phyloP scores from a whole-genome alignment of 1,140 invertebrate species.

The Liolophura sinensis region DNA sequence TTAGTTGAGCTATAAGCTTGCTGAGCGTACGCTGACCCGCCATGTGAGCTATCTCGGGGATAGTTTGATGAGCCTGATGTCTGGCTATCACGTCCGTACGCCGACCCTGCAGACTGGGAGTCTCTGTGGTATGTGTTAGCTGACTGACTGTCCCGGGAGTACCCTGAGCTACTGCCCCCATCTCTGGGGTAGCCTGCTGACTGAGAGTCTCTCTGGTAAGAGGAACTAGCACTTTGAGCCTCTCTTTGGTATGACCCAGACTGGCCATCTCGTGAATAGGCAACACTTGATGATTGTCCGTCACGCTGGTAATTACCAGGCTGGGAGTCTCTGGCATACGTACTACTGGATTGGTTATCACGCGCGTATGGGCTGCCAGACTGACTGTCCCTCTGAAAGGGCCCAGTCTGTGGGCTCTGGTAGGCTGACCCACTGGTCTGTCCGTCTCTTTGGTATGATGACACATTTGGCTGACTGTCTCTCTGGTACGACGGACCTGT shows the following conservation, averaged over 20 bases:
- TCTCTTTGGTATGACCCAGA: slow-evolving; percentile 1
- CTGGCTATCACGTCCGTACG: slow-evolving; percentile 16
- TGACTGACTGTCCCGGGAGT: slow-evolving; percentile 5
- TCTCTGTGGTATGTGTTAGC: slow-evolving; percentile 16
- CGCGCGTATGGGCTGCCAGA: background rate
- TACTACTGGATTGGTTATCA: background rate
- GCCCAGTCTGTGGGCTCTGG: background rate
- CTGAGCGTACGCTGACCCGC: slow-evolving; percentile 20
- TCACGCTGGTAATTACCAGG: background rate
- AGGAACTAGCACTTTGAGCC: background rate
- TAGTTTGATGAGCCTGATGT: slow-evolving; percentile 23
- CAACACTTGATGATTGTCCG: background rate
- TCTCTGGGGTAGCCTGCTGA: background rate
- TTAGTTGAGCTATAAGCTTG: slow-evolving; percentile 20
- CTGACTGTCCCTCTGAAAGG: background rate
- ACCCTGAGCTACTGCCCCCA: no score
- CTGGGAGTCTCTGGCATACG: slow-evolving; percentile 2
- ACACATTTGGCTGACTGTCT: slow-evolving; percentile 6
- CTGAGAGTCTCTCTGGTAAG: slow-evolving; percentile 4
- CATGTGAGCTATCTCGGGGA: slow-evolving; percentile 21
- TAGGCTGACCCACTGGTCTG: no score
- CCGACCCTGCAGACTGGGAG: slow-evolving; percentile 5
- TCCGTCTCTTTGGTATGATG: no score
- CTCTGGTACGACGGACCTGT: slow-evolving; percentile 4
- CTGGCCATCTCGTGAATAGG: slow-evolving; percentile 2